Percentiles rank a stretch among this genome's conserved stretches.
Conservation (phyloP, 2,888 invertebrate species). For the Oxycera nigricornis region DNA sequence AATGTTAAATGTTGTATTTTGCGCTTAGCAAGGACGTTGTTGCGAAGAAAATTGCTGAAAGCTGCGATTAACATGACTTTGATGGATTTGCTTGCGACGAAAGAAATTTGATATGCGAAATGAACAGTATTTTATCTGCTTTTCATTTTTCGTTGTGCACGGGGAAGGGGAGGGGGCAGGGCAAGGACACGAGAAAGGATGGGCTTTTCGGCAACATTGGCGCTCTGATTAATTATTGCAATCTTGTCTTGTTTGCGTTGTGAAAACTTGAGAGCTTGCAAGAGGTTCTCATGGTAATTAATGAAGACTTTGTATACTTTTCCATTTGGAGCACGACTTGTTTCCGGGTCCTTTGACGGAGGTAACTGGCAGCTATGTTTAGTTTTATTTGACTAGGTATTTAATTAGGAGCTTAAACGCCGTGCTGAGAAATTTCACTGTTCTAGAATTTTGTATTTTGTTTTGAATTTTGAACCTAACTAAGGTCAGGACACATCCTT, state of each 20-base stretch:
- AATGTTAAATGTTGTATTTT: constrained; percentile 13
- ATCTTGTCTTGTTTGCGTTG: background rate
- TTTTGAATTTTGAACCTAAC: no score
- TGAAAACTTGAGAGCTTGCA: no score
- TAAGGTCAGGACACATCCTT: no score
- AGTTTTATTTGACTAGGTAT: no score
- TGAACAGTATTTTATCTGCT: constrained; percentile 26
- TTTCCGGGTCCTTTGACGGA: no score
- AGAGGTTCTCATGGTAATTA: no score
- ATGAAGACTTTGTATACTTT: no score
- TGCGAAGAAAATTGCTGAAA: constrained; percentile 34
- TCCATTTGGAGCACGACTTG: no score
- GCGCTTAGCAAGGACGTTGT: constrained; percentile 5
- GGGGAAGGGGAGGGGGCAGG: background rate
- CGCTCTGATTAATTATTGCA: background rate
- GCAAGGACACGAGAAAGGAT: background rate
- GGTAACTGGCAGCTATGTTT: no score
- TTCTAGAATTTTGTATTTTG: no score
- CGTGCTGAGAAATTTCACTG: no score
- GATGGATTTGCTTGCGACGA: constrained; percentile 25
- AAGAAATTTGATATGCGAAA: constrained; percentile 14
- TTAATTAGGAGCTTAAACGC: no score
- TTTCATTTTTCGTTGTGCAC: background rate
- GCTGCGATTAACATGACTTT: constrained; percentile 39
- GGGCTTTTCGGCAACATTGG: background rate